Base-by-base conservation (phyloP, 2,113 vertebrate species). In the Amphilophus citrinellus region DNA sequence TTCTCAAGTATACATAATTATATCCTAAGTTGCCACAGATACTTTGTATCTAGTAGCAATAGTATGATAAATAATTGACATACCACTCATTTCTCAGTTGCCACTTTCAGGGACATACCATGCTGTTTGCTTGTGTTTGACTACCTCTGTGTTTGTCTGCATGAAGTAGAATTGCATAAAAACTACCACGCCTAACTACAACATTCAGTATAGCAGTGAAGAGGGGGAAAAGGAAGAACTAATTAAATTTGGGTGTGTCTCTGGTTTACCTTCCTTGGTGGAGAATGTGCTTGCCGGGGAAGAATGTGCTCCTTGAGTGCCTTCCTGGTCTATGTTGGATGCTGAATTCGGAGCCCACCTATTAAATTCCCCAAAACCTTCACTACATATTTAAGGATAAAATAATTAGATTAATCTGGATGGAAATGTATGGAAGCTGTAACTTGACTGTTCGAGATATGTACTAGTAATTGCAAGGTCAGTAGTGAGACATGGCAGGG, bases 401-500 rank as follows among this genome's bases (percentile, higher is more conserved):
- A 71, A 27, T 50, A 0, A 13, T n/a, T 10, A 30, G 30, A 71
- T 32, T 2, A 53, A 20, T 20, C 7, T 50, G 24, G 24, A 20
- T 53, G 4, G 15, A 71, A 71, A 71, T 32, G 6, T 6, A 53
- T 53, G 50, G 2, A 18, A 7, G 10, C 10, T 53, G 17, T 10
- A 73, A 53, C 17, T 32, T 73, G 44, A 53, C 44, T 53, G 44
- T 14, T 73, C 32, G 24, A 53, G 44, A 24, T 30, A 53, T 32
- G 44, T 73, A 73, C 47, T 53, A 32, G 3, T 14, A 73, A 32
- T 73, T 32, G 47, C 27, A 73, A 39, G 27, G 77, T 10, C 37
- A 71, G 68, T 81, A 76, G 61, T 77, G 61, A 76, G 27, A 73
- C 3, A 79, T 59, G 30, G 22, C 62, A 65, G 50, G 44, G 2